These are phyloP conservation scores for Adelognathus sp. DNA, from an alignment of 2,888 invertebrate genomes.

Conservation along the genomic window DNA sequence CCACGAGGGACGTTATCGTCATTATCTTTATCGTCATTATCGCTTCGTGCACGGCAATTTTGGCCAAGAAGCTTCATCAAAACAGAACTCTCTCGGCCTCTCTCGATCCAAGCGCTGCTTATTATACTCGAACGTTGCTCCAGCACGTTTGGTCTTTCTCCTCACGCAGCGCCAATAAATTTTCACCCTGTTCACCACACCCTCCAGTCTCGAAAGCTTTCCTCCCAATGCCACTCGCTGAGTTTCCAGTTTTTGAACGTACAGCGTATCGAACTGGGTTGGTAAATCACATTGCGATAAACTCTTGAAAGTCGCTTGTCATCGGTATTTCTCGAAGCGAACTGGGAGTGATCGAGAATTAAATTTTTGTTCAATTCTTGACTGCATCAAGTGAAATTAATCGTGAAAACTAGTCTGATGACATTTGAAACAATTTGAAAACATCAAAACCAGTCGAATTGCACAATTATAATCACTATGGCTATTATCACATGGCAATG, in stretches of 20 bases:
- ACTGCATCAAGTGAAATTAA: too few species aligned
- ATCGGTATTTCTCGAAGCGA: background rate
- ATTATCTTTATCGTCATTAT: constrained; percentile 5
- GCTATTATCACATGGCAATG: too few species aligned
- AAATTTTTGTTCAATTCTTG: too few species aligned
- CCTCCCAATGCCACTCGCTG: constrained; percentile 21
- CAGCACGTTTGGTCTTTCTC: constrained; percentile 41
- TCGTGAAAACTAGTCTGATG: too few species aligned
- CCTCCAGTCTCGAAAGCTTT: constrained; percentile 13
- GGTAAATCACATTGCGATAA: background rate
- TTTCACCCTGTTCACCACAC: constrained; percentile 22
- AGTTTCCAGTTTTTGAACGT: constrained; percentile 21
- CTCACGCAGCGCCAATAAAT: constrained; percentile 51
- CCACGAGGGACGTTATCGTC: background rate
- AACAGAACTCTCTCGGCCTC: constrained; percentile 6
- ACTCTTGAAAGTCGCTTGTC: background rate
- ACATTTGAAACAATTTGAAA: too few species aligned
- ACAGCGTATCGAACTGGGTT: background rate
- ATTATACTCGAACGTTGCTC: constrained; percentile 21
- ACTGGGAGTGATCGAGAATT: too few species aligned
- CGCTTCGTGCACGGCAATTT: constrained; percentile 11
- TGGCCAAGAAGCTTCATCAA: constrained; percentile 25
- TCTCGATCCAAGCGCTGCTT: background rate
- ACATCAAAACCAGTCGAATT: too few species aligned
- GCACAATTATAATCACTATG: too few species aligned